Conservation (phyloP, 2,113 vertebrate genomes). For the Phalacrocorax pelagicus region DNA sequence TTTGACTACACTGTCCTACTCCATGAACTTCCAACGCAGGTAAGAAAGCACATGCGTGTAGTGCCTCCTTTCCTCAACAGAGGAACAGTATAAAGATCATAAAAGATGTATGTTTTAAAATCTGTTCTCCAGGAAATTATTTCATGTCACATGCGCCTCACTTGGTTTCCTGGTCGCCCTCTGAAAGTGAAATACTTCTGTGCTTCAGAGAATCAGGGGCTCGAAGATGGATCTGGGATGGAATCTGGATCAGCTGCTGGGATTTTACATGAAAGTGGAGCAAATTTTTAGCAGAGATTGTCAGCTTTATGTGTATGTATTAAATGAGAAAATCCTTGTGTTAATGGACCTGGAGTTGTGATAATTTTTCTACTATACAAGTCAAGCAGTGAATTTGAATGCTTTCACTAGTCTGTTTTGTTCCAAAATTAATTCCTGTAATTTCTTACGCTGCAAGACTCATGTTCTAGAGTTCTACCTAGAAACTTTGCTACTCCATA, state of each 20-base stretch:
- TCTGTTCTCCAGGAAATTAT: slow-evolving; percentile 67
- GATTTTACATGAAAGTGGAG: neutral
- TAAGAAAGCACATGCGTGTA: neutral
- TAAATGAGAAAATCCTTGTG: neutral
- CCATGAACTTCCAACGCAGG: slow-evolving; percentile 73
- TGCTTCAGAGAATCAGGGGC: neutral
- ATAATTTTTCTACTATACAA: neutral
- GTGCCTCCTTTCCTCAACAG: neutral
- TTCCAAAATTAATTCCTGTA: neutral
- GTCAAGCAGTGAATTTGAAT: neutral
- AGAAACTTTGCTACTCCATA: neutral
- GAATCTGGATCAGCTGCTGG: slow-evolving; percentile 37
- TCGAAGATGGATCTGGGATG: slow-evolving; percentile 44
- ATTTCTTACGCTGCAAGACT: neutral
- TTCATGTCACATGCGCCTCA: slow-evolving; percentile 67
- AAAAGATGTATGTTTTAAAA: neutral
- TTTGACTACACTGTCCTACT: slow-evolving; percentile 72
- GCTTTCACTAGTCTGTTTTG: neutral
- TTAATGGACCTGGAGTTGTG: neutral
- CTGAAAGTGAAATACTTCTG: slow-evolving; percentile 71
- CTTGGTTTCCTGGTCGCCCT: slow-evolving; percentile 60
- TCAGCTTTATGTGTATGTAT: neutral
- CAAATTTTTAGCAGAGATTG: neutral
- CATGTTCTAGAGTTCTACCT: neutral
- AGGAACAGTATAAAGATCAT: neutral